phyloP scores from a whole-genome alignment of 53 echinoderm and acorn worm genomes.

The Holothuria leucospilota region DNA sequence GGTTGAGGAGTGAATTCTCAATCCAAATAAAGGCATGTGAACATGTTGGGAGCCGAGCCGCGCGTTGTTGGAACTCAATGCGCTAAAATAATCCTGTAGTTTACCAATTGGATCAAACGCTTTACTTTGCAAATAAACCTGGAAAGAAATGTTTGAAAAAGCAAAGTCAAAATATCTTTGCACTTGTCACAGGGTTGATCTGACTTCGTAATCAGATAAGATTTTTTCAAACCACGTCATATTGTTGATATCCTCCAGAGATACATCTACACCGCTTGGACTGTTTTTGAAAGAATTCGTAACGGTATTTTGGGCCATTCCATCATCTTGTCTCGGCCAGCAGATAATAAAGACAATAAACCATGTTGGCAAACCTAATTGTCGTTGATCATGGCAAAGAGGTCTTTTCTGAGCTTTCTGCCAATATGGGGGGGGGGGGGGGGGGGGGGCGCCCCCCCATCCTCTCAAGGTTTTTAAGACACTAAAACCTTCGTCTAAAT shows the following conservation, averaged over 20 bases:
- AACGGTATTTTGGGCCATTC: conserved; percentile 39
- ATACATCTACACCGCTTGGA: conserved; percentile 8
- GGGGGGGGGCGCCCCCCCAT: too few species aligned
- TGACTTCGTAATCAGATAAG: conserved; percentile 15
- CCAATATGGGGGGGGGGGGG: conserved; percentile 56
- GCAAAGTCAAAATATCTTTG: conserved; percentile 40
- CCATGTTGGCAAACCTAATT: conserved; percentile 69
- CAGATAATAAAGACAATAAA: conserved; percentile 62
- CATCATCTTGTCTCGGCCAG: conserved; percentile 70
- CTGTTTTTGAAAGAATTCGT: conserved; percentile 40
- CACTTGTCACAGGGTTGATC: conserved; percentile 48
- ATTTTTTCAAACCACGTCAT: conserved; percentile 47
- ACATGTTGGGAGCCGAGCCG: conserved; percentile 39
- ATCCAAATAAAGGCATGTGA: conserved; percentile 44
- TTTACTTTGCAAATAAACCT: background rate
- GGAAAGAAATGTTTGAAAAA: conserved; percentile 8
- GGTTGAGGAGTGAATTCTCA: conserved; percentile 23
- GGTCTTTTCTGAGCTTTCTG: conserved; percentile 57
- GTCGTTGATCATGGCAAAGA: conserved; percentile 71
- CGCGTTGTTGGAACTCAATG: conserved; percentile 47
- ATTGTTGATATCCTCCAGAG: conserved; percentile 8
- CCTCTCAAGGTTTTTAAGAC: conserved; percentile 50
- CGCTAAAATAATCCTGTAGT: conserved; percentile 37
- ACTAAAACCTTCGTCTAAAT: conserved; percentile 64
- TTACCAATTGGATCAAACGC: conserved; percentile 38